Base-by-base conservation (phyloP, 2,113 vertebrate species). In the Beaufortia kweichowensis region DNA sequence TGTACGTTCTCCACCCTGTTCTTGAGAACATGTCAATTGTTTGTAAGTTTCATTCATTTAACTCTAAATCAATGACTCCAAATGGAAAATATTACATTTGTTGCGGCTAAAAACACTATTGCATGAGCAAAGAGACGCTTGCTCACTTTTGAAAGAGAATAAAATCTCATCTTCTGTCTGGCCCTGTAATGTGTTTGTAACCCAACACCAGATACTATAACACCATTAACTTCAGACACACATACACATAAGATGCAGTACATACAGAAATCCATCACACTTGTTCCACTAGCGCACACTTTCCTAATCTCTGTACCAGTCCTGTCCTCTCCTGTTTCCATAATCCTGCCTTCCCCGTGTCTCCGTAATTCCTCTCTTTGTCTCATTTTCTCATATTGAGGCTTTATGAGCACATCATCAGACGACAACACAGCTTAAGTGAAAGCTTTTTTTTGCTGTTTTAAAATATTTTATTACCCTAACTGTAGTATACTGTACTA, bases 211-310 rank as follows among this genome's bases (percentile, higher is more conserved):
- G 48, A 70, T 70, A 70, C 48, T 10, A 17, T 55, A 33, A 55
- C 46, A 55, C 57, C 78, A 59, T 63, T 64, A 56, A 60, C 67
- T 56, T 62, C 41, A 60, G 74, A 53, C 57, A 67, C 55, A 77
- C 50, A 67, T n/a, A 59, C 68, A 64, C 67, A 64, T 43, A 59
- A 3, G 11, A 50, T 61, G 35, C 73, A 24, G 63, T 29, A 33
- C 23, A 39, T 24, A 43, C 60, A 80, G 73, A 48, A 61, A 59
- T 64, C 76, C 78, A 70, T 67, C 77, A 48, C 75, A 81, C 84
- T 88, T 90, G 89, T 91, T 91, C 91, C 88, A 90, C 87, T 88
- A 88, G 84, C 86, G 84, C 88, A 90, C 75, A 70, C 76, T 87
- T 91, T 91, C 88, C 88, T 89, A 84, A 85, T 80, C 83, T 74